Evolutionary conservation across 2,888 invertebrate species (phyloP).

Genomic region (Zonitis immaculata): DNA sequence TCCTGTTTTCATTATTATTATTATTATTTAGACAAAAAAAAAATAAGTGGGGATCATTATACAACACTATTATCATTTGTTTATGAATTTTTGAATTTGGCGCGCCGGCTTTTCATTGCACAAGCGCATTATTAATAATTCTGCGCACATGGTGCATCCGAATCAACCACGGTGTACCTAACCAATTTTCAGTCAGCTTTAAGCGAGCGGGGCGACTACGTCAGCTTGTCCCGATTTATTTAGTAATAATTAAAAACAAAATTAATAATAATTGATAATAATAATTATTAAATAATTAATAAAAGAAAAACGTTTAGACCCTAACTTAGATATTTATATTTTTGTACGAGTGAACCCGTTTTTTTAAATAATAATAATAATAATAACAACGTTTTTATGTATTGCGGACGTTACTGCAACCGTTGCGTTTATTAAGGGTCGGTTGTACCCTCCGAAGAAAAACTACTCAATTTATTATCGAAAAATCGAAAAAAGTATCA

Average conservation of each 20-base stretch:
- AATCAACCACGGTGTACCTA: conserved; percentile 36
- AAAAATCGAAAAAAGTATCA: conserved; percentile 22
- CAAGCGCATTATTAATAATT: conserved; percentile 45
- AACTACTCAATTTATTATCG: conserved; percentile 6
- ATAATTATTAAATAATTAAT: not conserved
- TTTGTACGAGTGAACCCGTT: conserved; percentile 49
- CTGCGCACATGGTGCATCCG: conserved; percentile 46
- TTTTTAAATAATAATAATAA: conserved; percentile 32
- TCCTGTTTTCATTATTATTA: too few species aligned
- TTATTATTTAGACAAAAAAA: too few species aligned
- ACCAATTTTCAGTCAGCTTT: conserved; percentile 45
- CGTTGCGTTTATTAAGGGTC: conserved; percentile 27
- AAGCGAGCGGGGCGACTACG: conserved; percentile 43
- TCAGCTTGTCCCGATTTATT: conserved; percentile 39
- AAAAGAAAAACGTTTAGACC: conserved; percentile 37
- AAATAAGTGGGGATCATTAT: too few species aligned
- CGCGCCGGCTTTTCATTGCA: conserved; percentile 47
- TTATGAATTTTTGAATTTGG: conserved; percentile 38
- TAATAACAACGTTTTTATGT: conserved; percentile 42
- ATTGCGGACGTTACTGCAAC: conserved; percentile 32
- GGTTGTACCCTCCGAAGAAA: conserved; percentile 23
- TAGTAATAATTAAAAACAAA: not conserved
- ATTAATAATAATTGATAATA: too few species aligned
- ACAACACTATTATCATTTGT: too few species aligned
- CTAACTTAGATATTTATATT: conserved; percentile 46